Percentiles rank a stretch among this genome's conserved stretches.
phyloP scores from a whole-genome alignment of 2,113 vertebrate species.

The Orycteropus afer region DNA sequence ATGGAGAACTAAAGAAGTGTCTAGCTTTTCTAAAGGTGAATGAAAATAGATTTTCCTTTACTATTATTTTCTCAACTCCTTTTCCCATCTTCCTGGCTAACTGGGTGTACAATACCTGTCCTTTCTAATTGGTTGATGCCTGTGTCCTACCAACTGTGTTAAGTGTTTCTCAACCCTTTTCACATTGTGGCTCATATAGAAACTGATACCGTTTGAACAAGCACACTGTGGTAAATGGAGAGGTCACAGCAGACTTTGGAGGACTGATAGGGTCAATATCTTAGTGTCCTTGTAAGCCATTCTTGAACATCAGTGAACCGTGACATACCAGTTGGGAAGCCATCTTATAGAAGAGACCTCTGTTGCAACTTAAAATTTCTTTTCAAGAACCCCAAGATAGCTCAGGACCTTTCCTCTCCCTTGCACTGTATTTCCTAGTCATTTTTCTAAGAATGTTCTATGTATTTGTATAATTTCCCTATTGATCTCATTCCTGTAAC shows the following conservation, averaged over 20 bases:
- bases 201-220: conserved; percentile 5
- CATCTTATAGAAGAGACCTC: conserved; percentile 23
- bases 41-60: conserved; percentile 40
- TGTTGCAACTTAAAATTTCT: conserved; percentile 44
- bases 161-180: conserved; percentile 49
- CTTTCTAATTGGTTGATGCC: neutral
- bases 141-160: neutral
- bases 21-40: conserved; percentile 89
- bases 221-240: neutral
- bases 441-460: conserved; percentile 16
- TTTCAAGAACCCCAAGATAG: neutral
- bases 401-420: neutral
- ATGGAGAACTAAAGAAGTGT: conserved; percentile 89
- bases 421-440: neutral
- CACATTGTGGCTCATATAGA: neutral
- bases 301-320: neutral
- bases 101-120: neutral
- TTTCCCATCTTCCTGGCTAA: neutral
- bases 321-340: neutral
- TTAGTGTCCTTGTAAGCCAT: conserved; percentile 25
- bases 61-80: conserved; percentile 36
- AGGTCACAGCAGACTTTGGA: conserved; percentile 21
- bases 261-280: neutral
- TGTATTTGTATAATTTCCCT: conserved; percentile 35
- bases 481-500: conserved; percentile 13